Evolutionary conservation across 2,113 vertebrate genomes (phyloP).

Genomic region (Parus major): DNA sequence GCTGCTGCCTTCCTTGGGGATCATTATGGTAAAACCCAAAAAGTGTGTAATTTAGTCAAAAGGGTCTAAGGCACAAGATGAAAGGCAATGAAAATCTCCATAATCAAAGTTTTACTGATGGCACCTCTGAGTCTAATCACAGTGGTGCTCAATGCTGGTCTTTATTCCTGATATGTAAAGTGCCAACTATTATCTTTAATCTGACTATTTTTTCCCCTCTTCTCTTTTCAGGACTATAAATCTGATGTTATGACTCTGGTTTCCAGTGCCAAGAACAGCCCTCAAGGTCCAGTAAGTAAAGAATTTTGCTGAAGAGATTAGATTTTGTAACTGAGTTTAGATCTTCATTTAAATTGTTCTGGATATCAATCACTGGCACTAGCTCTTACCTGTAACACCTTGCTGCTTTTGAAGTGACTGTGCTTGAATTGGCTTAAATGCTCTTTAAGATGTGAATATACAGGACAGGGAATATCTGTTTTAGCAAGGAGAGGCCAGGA

Average conservation of each 20-base stretch:
- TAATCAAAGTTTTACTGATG: neutral
- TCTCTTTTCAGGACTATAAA: conserved; percentile 25
- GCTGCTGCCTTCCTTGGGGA: neutral
- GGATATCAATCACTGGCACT: conserved; percentile 1
- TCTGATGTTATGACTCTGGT: neutral
- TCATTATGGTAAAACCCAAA: neutral
- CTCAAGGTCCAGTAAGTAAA: conserved; percentile 66
- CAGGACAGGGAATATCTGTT: neutral
- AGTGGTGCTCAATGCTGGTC: neutral
- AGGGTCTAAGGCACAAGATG: neutral
- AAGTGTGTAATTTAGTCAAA: neutral
- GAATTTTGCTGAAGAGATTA: conserved; percentile 14
- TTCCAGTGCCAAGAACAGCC: conserved; percentile 12
- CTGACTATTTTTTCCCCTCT: no score
- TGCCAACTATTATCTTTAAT: neutral
- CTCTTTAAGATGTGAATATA: neutral
- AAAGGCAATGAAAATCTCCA: neutral
- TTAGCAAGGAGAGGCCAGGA: neutral
- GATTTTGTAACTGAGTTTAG: neutral
- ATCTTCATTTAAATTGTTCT: neutral
- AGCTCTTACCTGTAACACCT: neutral
- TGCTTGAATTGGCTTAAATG: neutral
- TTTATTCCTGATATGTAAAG: neutral
- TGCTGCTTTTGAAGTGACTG: conserved; percentile 1
- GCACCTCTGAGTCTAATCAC: neutral